A percentile compares a stretch with the other conserved stretches of the same genome.
These are phyloP conservation scores for Anarsia innoxiella DNA, from an alignment of 2,888 invertebrate genomes.

Conservation along the genomic window DNA sequence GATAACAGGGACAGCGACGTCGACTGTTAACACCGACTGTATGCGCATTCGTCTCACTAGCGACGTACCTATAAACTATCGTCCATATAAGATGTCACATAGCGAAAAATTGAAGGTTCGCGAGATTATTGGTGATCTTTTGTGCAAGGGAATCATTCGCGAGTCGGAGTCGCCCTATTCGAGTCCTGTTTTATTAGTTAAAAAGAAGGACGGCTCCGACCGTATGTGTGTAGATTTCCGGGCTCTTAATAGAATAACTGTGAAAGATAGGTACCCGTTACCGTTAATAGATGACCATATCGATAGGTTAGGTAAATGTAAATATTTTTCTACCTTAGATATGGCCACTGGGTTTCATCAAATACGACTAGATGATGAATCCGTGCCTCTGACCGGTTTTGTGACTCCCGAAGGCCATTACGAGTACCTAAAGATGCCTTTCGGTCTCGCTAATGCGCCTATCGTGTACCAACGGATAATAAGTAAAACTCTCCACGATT, in stretches of 20 bases:
- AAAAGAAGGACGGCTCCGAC: slow-evolving; percentile 18
- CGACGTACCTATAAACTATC: slow-evolving; percentile 5
- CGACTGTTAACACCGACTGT: not conserved
- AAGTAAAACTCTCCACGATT: too few species aligned
- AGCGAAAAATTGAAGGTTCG: slow-evolving; percentile 9
- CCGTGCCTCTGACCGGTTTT: slow-evolving; percentile 11
- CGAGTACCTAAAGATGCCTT: too few species aligned
- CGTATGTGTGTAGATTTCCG: slow-evolving; percentile 10
- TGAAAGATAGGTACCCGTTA: slow-evolving; percentile 7
- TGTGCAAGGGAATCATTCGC: slow-evolving; percentile 9
- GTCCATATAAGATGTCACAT: slow-evolving; percentile 8
- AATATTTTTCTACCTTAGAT: slow-evolving; percentile 5
- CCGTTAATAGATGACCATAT: slow-evolving; percentile 9
- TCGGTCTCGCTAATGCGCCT: too few species aligned
- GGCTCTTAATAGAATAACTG: slow-evolving; percentile 2
- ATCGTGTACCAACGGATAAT: too few species aligned
- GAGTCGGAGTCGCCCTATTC: slow-evolving; percentile 20
- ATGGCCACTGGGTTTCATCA: slow-evolving; percentile 14
- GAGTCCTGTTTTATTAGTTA: slow-evolving; percentile 24
- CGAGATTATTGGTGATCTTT: slow-evolving; percentile 8
- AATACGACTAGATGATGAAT: slow-evolving; percentile 8
- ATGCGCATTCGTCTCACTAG: slow-evolving; percentile 2
- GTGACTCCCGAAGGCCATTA: slow-evolving; percentile 16
- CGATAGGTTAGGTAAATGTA: slow-evolving; percentile 2
- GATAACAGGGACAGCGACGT: not conserved